Evolutionary conservation across 2,797 vertebrate species (phyloP).

Genomic region (Channallabes apus): DNA sequence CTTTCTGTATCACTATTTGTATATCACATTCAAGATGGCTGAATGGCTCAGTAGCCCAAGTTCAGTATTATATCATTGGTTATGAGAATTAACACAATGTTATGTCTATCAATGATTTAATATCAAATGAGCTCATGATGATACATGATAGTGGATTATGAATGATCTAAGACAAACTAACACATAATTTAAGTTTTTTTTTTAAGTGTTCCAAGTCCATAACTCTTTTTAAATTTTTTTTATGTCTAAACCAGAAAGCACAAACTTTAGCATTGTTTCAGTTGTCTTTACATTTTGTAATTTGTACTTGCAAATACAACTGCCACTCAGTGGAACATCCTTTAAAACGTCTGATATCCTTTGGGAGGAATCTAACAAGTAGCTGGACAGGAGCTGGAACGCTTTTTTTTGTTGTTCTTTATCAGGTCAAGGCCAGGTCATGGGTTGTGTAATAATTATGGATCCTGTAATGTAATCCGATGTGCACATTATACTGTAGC

Average conservation of each 20-base stretch:
- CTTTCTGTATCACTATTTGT: background rate
- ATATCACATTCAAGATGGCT: background rate
- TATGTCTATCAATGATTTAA: background rate
- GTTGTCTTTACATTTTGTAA: background rate
- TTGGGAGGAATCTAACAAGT: background rate
- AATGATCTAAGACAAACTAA: background rate
- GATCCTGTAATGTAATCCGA: background rate
- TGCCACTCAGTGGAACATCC: background rate
- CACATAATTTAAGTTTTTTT: background rate
- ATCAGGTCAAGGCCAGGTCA: no score
- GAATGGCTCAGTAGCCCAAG: background rate
- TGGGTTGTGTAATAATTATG: background rate
- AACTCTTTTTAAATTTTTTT: background rate
- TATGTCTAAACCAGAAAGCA: background rate
- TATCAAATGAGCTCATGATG: no score
- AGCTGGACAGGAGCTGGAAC: background rate
- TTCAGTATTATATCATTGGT: background rate
- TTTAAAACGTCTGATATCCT: background rate
- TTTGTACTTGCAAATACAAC: slow-evolving; percentile 20
- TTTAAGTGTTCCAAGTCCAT: background rate
- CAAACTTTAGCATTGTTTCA: background rate
- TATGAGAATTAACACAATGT: no score
- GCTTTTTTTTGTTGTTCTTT: background rate
- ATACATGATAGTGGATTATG: background rate
- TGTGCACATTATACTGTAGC: background rate